Evolutionary conservation across 2,797 vertebrate genomes (phyloP).

Genomic region (Basileuterus tristriatus): DNA sequence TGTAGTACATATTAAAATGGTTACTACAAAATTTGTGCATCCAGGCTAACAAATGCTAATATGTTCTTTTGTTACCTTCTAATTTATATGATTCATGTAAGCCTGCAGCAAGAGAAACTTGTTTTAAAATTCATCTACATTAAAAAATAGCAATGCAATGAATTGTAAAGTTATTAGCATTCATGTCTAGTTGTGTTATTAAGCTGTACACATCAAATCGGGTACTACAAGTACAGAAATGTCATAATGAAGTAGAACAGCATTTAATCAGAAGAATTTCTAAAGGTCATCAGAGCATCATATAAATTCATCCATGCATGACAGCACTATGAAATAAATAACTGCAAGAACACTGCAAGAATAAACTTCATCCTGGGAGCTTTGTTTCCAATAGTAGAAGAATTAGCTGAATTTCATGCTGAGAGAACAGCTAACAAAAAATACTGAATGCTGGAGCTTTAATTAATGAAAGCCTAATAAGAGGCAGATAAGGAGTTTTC

Average conservation of each 20-base stretch:
- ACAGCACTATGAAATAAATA: constrained; percentile 68
- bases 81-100: constrained; percentile 84
- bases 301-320: constrained; percentile 71
- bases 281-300: constrained; percentile 78
- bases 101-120: constrained; percentile 81
- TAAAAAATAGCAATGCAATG: constrained; percentile 76
- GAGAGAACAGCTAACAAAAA: constrained; percentile 22
- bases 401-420: constrained; percentile 44
- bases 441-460: constrained; percentile 5
- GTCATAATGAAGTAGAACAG: constrained; percentile 74
- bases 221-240: constrained; percentile 77
- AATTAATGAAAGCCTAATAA: constrained; percentile 65
- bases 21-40: constrained; percentile 78
- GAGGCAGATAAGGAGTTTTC: constrained; percentile 29
- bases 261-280: constrained; percentile 78
- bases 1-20: constrained; percentile 81
- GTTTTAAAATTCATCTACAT: constrained; percentile 84
- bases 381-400: constrained; percentile 21
- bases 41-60: constrained; percentile 87
- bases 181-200: constrained; percentile 79
- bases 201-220: constrained; percentile 79
- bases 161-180: constrained; percentile 83
- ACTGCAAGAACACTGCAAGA: constrained; percentile 41
- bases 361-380: constrained; percentile 43
- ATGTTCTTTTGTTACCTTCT: constrained; percentile 83